Evolutionary conservation across 2,113 vertebrate genomes (phyloP), one percentile per base, ranked within the genome.

Genomic region (Dermatemys mawii): DNA sequence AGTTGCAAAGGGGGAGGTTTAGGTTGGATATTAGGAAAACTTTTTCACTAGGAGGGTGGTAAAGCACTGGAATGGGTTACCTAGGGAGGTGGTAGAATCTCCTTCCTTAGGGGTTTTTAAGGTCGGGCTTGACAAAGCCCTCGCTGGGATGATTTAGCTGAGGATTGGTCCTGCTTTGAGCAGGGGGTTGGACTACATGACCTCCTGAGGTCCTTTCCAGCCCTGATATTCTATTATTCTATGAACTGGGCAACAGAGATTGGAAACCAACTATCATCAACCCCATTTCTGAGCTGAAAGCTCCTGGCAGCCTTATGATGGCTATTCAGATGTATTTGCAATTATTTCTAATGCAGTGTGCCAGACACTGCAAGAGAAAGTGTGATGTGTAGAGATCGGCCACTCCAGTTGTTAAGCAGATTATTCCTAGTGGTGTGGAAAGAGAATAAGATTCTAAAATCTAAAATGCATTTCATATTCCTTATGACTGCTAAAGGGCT

Each of bases 341-440:
- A 81, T 89, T 86, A 53, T 89, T 91, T 83, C n/a, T 53, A 73
- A 84, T 89, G 70, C 53, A 38, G 26, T 8, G 46, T 81, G 83
- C 80, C 91, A 87, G 89, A 29, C n/a, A 24, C 29, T 3, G 76
- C 9, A 2, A 73, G 78, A 76, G 8, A 81, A 75, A 84, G 81
- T 55, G 38, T 0, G 11, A 81, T 3, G 21, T 60, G 6, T 1
- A 22, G 10, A 73, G 89, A 54, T 89, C 86, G 73, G 2, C 53
- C 51, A 26, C 41, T 88, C 90, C 82, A 80, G 41, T 0, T 0
- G 51, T 26, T 2, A 0, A 35, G 53, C 17, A 29, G 55, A 27
- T 24, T 22, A 29, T 41, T 81, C 84, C 22, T 53, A 90, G 79
- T 32, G 55, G 13, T 8, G 4, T 60, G 48, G 85, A 87, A 92